Evolutionary conservation across 1,140 invertebrate genomes (phyloP), one percentile per base, ranked within the genome.

Genomic region (Hermatobates lingyangjiaoensis): DNA sequence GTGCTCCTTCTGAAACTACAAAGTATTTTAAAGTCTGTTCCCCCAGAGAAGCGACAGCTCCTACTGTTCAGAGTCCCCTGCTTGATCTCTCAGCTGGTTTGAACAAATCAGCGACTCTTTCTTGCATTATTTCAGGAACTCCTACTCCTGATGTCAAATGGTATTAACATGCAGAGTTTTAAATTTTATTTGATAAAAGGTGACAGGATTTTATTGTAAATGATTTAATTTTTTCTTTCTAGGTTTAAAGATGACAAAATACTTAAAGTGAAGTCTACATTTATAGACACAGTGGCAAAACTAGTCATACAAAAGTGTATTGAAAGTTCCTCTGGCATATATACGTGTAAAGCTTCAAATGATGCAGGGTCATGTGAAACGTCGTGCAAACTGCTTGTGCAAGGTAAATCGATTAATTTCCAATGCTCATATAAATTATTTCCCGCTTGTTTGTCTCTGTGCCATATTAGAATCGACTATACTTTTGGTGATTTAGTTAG

Each of bases 71-170:
- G 34, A 76, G 82, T 58, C 67, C 74, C 14, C 62, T 84, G 18
- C 70, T 72, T 58, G 74, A 81, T 60, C 62, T 71, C n/a, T 59
- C 71, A 1, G 66, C 67, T 38, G 72, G 71, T 53, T 64, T 76
- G 3, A 66, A 65, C 57, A 75, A 77, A 66, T 72, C 65, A 61
- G 71, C 74, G 54, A 81, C 74, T 56, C 68, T 91, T 38, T 72
- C 74, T 18, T 81, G 85, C 61, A 76, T 84, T 42, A 81, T 87
- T 59, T 77, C 76, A 52, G 91, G 87, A n/a, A 68, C 78, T 58
- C 88, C 90, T 2, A 68, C 74, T 62, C 90, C 91, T n/a, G 79
- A 75, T 57, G 76, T 91, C 4, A 76, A 72, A 54, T 95, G 90
- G 90, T 77, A 66, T 45, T 75, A 54, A 42, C 20, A 48, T 34